Evolutionary conservation across 2,797 vertebrate species (phyloP).

Genomic region (Notolepis coatsorum): DNA sequence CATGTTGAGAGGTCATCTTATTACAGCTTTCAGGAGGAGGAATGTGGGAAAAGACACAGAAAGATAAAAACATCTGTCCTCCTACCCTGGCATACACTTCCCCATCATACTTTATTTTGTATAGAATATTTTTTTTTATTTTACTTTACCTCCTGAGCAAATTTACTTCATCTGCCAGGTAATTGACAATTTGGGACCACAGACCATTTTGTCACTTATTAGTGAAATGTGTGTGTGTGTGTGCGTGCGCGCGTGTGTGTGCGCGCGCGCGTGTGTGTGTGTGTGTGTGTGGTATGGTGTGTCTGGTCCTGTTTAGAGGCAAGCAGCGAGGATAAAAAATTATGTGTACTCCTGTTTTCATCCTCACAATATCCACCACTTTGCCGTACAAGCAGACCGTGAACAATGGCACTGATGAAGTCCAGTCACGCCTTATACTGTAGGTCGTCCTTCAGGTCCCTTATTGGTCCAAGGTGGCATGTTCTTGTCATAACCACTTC

Average conservation of each 20-base stretch:
- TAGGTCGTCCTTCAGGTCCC: background rate
- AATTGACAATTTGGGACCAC: slow-evolving; percentile 73
- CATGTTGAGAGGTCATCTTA: slow-evolving; percentile 85
- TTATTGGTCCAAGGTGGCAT: slow-evolving; percentile 78
- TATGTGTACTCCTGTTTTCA: no score
- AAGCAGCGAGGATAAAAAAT: no score
- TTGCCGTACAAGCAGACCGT: no score
- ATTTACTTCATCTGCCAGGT: slow-evolving; percentile 80
- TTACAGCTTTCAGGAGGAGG: slow-evolving; percentile 83
- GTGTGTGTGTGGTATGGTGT: no score
- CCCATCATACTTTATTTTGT: no score
- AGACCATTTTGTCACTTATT: background rate
- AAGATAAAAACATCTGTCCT: slow-evolving; percentile 72
- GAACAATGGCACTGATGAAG: no score
- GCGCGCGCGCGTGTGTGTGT: no score
- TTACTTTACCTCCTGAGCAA: slow-evolving; percentile 81
- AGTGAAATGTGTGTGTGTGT: no score
- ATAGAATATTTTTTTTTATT: slow-evolving; percentile 83
- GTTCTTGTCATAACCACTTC: slow-evolving; percentile 85
- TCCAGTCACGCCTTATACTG: no score
- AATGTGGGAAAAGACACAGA: slow-evolving; percentile 86
- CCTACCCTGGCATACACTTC: slow-evolving; percentile 68
- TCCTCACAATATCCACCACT: no score
- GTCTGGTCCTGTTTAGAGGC: no score
- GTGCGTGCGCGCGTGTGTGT: no score